Evolutionary conservation across 1,140 invertebrate species (phyloP), one percentile per base, ranked within the genome.

Genomic region (Ostrea edulis): DNA sequence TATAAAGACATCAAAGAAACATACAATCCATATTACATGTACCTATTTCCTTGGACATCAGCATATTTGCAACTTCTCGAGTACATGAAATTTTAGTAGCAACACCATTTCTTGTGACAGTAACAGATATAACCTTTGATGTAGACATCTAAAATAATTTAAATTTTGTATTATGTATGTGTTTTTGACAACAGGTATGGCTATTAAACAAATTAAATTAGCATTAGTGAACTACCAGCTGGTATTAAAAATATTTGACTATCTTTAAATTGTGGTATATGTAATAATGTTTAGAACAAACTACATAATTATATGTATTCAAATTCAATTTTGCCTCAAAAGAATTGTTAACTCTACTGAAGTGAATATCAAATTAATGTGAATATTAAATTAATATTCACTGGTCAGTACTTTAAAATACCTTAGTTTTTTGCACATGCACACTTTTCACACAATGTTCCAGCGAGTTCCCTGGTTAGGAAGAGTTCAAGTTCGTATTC

Each of bases 31-130:
- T n/a, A 68, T 68, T 22, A 68, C 22, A 68, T 68, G 11, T 68
- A 68, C 62, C 62, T 20, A 68, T 68, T 68, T 68, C 62, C 62
- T 68, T 68, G 62, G 62, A 68, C 62, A 68, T 22, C 62, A 68
- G 62, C 62, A 68, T 22, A 2, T 68, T 25, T 9, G 62, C 62
- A 68, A 68, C 62, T 22, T 68, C 62, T 68, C 22, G 11, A 5
- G 62, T 68, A 68, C 62, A 68, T n/a, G 2, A 2, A 68, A 68
- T 68, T 20, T 68, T 68, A 22, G 62, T 68, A 2, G 62, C 22
- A 3, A 68, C 62, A 68, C 62, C 62, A 68, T 68, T 68, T 68
- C 62, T 68, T 11, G 62, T 68, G 17, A 68, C n/a, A n/a, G n/a
- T n/a, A n/a, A n/a, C 62, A 68, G 9, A 11, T 68, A 68, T 25